Conservation (phyloP, 2,888 invertebrate genomes). For the Galeopsomyia nigrocyanea region DNA sequence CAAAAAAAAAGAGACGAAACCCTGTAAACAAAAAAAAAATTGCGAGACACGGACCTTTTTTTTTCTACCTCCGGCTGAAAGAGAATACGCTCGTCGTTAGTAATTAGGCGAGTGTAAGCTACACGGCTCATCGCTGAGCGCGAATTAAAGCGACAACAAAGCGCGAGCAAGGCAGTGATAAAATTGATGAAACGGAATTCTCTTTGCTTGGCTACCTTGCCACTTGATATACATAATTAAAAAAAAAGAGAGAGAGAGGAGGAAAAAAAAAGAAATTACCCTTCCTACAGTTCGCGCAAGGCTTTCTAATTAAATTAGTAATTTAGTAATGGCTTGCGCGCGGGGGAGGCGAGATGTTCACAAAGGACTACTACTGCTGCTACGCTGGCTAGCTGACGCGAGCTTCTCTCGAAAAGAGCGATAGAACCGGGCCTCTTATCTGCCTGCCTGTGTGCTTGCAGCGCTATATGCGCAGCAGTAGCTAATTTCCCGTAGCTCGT, state of each 20-base stretch:
- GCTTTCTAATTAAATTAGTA: conserved; percentile 48
- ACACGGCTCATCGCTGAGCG: background rate
- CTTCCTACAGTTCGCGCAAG: background rate
- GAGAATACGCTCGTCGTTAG: background rate
- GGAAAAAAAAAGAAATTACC: background rate
- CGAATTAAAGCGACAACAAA: conserved; percentile 16
- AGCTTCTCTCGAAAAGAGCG: conserved; percentile 6
- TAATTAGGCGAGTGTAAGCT: conserved; percentile 30
- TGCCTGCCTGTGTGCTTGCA: background rate
- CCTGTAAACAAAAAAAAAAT: too few relatives aligned
- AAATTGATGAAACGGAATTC: conserved; percentile 41
- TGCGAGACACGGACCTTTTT: too few relatives aligned
- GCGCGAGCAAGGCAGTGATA: conserved; percentile 16
- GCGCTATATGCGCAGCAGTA: background rate
- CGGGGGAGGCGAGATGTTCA: background rate
- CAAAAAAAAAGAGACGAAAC: background rate
- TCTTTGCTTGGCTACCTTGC: background rate
- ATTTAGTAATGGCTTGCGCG: conserved; percentile 46
- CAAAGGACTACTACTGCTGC: conserved; percentile 11
- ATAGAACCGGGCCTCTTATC: conserved; percentile 31
- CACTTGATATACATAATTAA: conserved; percentile 43
- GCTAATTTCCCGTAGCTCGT: conserved; percentile 34
- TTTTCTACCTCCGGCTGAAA: too few relatives aligned
- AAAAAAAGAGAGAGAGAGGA: conserved; percentile 38
- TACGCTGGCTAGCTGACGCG: too few relatives aligned